Evolutionary conservation across 2,888 invertebrate genomes (phyloP), one percentile per base, ranked within the genome.

Genomic region (Drosophila rubida): DNA sequence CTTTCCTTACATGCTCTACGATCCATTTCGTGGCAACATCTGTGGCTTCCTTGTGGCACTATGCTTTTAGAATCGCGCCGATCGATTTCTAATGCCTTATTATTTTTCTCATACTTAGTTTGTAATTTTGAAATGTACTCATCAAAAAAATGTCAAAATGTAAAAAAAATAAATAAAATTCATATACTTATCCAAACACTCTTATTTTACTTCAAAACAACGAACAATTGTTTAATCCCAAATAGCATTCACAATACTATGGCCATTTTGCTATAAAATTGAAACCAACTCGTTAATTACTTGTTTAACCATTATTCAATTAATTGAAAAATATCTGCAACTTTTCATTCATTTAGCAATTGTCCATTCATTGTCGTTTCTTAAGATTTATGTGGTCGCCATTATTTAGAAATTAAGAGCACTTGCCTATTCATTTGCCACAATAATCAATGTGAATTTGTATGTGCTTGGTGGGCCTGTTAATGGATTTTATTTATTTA

Each of bases 401-500:
- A 35, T 35, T n/a, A 37, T 11, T 22, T 30, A 7, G 9, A 25
- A 44, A 14, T 32, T 32, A 11, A 7, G 5, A 41, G 11, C 6
- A 48, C 1, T 48, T 39, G 1, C 9, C 27, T 2, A 48, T 50
- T 48, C n/a, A 53, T 42, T 63, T 32, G 3, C 7, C 9, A 22
- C 8, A 22, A 25, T 37, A 51, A 46, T 27, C 8, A 44, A 13
- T 32, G 6, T 11, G 7, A 5, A 65, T 55, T 46, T 19, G 19
- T 19, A 51, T 30, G 37, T 16, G n/a, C 11, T 9, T 7, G 35
- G 0, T 6, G 35, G 13, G 8, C 23, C n/a, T 14, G 8, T n/a
- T 16, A 27, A 13, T 48, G 8, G 8, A 0, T 7, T 63, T 27
- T 45, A 57, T 51, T 55, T 59, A 61, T 54, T 42, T 11, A 32